Evolutionary conservation across 2,113 vertebrate genomes (phyloP).

Genomic region (Pontoporia blainvillei): DNA sequence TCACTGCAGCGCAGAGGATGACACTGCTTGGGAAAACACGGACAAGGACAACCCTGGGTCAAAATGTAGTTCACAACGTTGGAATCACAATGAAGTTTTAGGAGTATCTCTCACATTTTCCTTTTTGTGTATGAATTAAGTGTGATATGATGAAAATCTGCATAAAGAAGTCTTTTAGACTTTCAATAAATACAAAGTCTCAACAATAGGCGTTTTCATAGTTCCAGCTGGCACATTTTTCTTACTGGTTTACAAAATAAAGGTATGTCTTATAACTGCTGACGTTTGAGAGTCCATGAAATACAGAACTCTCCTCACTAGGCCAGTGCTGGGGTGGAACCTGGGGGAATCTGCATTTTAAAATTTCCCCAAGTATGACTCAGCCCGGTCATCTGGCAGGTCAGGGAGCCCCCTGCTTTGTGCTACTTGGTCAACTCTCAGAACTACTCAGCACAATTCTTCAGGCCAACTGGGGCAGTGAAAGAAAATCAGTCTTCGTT

Average conservation of each 20-base stretch:
- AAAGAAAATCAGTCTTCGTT: not conserved
- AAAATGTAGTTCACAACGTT: rapidly evolving
- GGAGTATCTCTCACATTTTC: not conserved
- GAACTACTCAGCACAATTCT: not conserved
- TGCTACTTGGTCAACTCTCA: not conserved
- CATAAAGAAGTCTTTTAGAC: not conserved
- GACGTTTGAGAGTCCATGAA: not conserved
- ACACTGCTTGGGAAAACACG: not conserved
- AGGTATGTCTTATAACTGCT: not conserved
- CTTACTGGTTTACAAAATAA: not conserved
- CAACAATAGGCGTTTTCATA: not conserved
- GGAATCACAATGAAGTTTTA: not conserved
- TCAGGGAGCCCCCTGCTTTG: not conserved
- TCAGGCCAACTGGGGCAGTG: not conserved
- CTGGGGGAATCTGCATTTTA: not conserved
- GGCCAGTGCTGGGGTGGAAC: not conserved
- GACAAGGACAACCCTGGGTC: not conserved
- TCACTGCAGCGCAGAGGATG: not conserved
- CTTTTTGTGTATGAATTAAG: not conserved
- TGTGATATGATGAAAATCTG: not conserved
- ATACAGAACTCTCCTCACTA: not conserved
- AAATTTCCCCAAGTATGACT: not conserved
- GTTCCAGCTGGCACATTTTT: not conserved
- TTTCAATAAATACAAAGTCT: not conserved
- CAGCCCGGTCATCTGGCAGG: not conserved